These are phyloP conservation scores for Lordiphosa fenestrarum DNA, from an alignment of 2,888 invertebrate species.

Conservation along the genomic window DNA sequence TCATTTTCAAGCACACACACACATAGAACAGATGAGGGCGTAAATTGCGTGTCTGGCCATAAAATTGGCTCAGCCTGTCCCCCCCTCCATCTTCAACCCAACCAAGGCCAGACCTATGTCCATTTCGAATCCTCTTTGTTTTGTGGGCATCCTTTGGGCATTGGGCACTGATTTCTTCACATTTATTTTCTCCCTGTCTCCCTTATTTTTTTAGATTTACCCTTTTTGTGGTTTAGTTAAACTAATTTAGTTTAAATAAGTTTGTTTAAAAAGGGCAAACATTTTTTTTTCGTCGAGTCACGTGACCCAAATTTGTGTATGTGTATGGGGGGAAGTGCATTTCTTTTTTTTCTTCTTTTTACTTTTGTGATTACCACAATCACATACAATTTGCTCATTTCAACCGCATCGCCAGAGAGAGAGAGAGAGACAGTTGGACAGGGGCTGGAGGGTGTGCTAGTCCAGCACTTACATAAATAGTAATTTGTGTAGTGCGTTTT, in stretches of 20 bases:
- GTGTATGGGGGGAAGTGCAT: conserved; percentile 31
- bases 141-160: conserved; percentile 63
- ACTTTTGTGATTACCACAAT: conserved; percentile 51
- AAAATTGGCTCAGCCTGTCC: conserved; percentile 47
- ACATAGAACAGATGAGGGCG: conserved; percentile 36
- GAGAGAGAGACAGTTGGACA: not conserved
- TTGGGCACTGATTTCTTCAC: conserved; percentile 70
- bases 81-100: conserved; percentile 2
- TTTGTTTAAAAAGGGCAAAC: conserved; percentile 41
- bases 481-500: conserved; percentile 71
- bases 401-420: conserved; percentile 46
- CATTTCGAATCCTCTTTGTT: conserved; percentile 47
- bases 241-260: conserved; percentile 72
- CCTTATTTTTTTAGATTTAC: conserved; percentile 4
- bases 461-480: conserved; percentile 67
- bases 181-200: conserved; percentile 50
- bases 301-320: conserved; percentile 63
- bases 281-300: conserved; percentile 31
- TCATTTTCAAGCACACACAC: conserved; percentile 47
- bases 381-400: conserved; percentile 75
- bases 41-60: conserved; percentile 72
- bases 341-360: conserved; percentile 14
- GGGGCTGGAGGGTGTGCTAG: conserved; percentile 6
- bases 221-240: conserved; percentile 60
- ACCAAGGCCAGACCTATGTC: conserved; percentile 56